Evolutionary conservation across 2,888 invertebrate species (phyloP), one percentile per base, ranked within the genome.

Genomic region (Liposcelis brunnea): DNA sequence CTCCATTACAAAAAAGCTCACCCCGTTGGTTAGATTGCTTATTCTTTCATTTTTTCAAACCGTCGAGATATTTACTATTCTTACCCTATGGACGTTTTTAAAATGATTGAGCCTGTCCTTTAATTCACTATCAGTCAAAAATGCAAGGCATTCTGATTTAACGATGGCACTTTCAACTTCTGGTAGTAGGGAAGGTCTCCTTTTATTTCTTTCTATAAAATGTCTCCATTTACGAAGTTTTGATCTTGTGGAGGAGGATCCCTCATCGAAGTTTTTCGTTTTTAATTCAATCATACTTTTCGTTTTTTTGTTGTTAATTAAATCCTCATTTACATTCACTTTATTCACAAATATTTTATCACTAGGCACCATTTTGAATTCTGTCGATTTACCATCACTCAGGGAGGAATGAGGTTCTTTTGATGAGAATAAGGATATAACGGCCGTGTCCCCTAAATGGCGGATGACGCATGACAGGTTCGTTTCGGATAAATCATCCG

Each of bases 21-120:
- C 26, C 26, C 26, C 8, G 5, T 26, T 26, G 5, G 26, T 26
- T 26, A n/a, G n/a, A n/a, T 26, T 26, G 26, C 4, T 26, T 26
- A 26, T 26, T 26, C 4, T 26, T 26, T n/a, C n/a, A n/a, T n/a
- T 26, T 26, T 26, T 26, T 26, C 8, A 26, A 26, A 26, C 26
- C 26, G 26, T 26, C 26, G 26, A 26, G 26, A 26, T 26, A 26
- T 26, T 26, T 8, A 26, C 26, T 26, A 26, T 31, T 59, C 66
- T 67, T 68, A 69, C 69, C 67, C 67, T 62, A 54, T 67, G 65
- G 46, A 67, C 61, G 46, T 66, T 62, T 57, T 65, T 65, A 56
- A 64, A 67, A 51, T 65, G 58, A 55, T 65, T 63, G 53, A 67
- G 67, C 52, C 68, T 63, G 52, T 66, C 68, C 49, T 68, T 56